These are phyloP conservation scores for Pachypanchax playfairii DNA, from an alignment of 2,113 vertebrate genomes.

Conservation along the genomic window DNA sequence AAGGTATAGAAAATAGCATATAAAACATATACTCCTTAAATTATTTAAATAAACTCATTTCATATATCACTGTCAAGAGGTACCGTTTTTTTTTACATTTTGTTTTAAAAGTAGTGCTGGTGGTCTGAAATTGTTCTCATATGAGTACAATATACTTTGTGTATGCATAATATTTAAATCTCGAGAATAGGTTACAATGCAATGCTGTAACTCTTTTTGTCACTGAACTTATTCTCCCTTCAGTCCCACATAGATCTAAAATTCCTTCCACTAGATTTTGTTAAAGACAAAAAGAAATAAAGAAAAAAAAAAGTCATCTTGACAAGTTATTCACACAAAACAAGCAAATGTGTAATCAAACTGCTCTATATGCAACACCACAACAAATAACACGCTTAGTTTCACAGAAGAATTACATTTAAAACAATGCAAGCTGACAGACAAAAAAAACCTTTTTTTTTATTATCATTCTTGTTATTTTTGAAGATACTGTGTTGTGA, in stretches of 20 bases:
- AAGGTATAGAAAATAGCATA: conserved; percentile 87
- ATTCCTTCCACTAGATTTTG: conserved; percentile 74
- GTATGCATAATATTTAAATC: conserved; percentile 84
- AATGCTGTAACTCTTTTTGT: conserved; percentile 82
- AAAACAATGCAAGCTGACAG: conserved; percentile 85
- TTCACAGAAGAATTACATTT: conserved; percentile 84
- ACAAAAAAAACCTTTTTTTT: conserved; percentile 69
- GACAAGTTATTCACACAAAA: conserved; percentile 84
- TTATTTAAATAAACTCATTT: conserved; percentile 86
- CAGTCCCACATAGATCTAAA: conserved; percentile 73
- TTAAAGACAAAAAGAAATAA: conserved; percentile 55
- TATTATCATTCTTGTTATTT: conserved; percentile 63
- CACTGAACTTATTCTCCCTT: conserved; percentile 68
- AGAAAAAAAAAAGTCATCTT: conserved; percentile 72
- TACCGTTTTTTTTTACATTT: conserved; percentile 79
- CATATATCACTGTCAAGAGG: conserved; percentile 84
- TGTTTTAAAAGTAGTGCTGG: conserved; percentile 84
- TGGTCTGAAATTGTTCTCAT: conserved; percentile 84
- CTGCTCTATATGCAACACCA: conserved; percentile 83
- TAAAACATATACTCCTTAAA: conserved; percentile 87
- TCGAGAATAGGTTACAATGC: conserved; percentile 84
- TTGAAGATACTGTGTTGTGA: conserved; percentile 81
- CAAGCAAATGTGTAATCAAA: conserved; percentile 83
- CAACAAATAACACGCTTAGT: conserved; percentile 82
- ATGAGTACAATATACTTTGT: conserved; percentile 84